phyloP scores from a whole-genome alignment of 2,888 invertebrate genomes.

The Pheosia tremula region DNA sequence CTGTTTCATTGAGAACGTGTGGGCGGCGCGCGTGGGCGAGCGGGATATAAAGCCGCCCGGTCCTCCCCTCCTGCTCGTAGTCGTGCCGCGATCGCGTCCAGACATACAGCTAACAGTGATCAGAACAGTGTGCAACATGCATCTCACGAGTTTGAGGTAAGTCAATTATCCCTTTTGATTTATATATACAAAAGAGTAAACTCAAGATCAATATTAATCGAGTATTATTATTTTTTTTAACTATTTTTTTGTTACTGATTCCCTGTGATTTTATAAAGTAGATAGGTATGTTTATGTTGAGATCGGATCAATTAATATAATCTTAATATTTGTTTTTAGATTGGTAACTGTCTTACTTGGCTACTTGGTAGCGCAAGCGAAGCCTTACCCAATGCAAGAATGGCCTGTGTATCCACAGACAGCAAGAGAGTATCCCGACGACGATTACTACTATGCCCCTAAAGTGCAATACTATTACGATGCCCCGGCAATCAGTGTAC shows the following conservation, averaged over 20 bases:
- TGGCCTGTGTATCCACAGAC: slow-evolving; percentile 81
- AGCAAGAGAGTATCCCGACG: slow-evolving; percentile 79
- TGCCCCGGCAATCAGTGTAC: slow-evolving; percentile 62
- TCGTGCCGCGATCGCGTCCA: slow-evolving; percentile 61
- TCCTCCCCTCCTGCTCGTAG: slow-evolving; percentile 68
- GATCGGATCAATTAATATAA: neutral
- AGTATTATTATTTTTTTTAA: no score
- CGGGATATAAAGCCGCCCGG: slow-evolving; percentile 73
- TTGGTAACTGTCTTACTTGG: slow-evolving; percentile 70
- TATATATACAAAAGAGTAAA: neutral
- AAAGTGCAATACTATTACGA: slow-evolving; percentile 79
- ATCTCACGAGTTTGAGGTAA: slow-evolving; percentile 68
- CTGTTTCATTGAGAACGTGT: slow-evolving; percentile 88
- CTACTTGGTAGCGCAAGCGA: slow-evolving; percentile 77
- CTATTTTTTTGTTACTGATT: no score
- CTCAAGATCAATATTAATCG: no score
- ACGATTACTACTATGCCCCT: slow-evolving; percentile 84
- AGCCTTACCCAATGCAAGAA: slow-evolving; percentile 71
- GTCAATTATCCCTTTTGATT: slow-evolving; percentile 16
- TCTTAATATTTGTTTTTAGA: slow-evolving; percentile 55
- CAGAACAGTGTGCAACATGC: slow-evolving; percentile 69
- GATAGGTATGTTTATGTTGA: neutral
- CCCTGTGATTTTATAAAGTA: no score
- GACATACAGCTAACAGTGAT: slow-evolving; percentile 58
- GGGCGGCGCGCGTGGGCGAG: slow-evolving; percentile 84